phyloP scores from a whole-genome alignment of 2,113 vertebrate species.

The Cephalopterus ornatus region DNA sequence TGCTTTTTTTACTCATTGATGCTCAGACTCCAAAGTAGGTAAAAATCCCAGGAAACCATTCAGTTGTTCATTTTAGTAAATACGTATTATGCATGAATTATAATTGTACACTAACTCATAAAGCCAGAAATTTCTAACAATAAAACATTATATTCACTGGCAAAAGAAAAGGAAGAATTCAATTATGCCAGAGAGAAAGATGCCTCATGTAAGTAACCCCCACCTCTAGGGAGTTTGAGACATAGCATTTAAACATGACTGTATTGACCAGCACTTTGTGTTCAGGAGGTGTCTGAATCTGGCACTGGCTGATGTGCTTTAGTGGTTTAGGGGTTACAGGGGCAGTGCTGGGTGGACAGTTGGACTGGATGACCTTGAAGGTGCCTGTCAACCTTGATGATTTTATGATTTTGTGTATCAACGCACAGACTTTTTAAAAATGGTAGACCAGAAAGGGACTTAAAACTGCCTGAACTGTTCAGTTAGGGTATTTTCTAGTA shows the following conservation, averaged over 20 bases:
- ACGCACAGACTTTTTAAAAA: neutral
- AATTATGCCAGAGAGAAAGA: neutral
- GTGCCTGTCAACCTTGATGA: no score
- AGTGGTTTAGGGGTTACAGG: neutral
- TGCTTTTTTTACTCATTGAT: neutral
- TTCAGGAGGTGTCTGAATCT: neutral
- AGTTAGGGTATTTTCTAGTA: neutral
- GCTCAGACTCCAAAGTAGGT: neutral
- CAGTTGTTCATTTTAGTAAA: neutral
- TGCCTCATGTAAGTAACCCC: accelerated
- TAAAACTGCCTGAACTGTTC: neutral
- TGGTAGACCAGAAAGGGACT: neutral
- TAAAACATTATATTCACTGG: neutral
- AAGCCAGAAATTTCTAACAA: neutral
- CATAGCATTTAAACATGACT: neutral
- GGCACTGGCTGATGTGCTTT: neutral
- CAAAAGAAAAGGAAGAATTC: neutral
- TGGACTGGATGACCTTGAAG: neutral
- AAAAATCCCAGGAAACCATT: slow-evolving; percentile 14
- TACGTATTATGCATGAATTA: neutral
- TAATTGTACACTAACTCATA: neutral
- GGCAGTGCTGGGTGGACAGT: neutral
- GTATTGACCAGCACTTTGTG: neutral
- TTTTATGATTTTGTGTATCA: neutral
- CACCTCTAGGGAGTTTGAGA: neutral